These are phyloP conservation scores for Erebia aethiops DNA, from an alignment of 2,888 invertebrate genomes.

Conservation along the genomic window DNA sequence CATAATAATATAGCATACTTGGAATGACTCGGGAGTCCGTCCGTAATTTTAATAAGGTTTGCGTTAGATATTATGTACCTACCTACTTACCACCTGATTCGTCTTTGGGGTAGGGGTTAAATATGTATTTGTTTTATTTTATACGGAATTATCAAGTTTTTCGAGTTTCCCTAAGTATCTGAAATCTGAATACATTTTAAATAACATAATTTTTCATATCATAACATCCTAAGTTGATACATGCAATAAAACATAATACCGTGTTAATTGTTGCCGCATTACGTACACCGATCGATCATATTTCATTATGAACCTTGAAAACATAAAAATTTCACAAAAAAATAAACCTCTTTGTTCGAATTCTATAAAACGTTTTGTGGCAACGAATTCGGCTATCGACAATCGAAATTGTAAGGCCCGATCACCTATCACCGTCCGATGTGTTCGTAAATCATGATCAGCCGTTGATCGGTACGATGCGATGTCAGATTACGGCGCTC, in stretches of 20 bases:
- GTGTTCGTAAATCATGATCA: constrained; percentile 81
- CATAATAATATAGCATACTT: no score
- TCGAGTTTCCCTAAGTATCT: no score
- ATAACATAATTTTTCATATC: no score
- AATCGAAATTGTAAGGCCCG: constrained; percentile 70
- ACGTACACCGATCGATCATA: constrained; percentile 18
- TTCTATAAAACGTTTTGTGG: constrained; percentile 39
- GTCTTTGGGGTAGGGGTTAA: no score
- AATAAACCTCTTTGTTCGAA: constrained; percentile 31
- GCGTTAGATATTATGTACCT: no score
- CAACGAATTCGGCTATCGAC: constrained; percentile 53
- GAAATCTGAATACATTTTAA: no score
- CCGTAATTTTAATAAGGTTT: no score
- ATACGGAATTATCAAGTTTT: no score
- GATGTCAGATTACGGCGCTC: constrained; percentile 77
- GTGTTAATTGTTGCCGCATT: background rate
- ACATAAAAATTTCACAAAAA: constrained; percentile 29
- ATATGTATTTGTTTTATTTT: no score
- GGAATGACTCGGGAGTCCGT: no score
- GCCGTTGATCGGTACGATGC: constrained; percentile 76
- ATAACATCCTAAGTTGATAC: background rate
- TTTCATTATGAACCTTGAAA: constrained; percentile 24
- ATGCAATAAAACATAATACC: background rate
- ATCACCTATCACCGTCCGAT: constrained; percentile 75
- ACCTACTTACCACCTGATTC: no score